phyloP scores from a whole-genome alignment of 2,113 vertebrate genomes.

The Mustela lutreola region DNA sequence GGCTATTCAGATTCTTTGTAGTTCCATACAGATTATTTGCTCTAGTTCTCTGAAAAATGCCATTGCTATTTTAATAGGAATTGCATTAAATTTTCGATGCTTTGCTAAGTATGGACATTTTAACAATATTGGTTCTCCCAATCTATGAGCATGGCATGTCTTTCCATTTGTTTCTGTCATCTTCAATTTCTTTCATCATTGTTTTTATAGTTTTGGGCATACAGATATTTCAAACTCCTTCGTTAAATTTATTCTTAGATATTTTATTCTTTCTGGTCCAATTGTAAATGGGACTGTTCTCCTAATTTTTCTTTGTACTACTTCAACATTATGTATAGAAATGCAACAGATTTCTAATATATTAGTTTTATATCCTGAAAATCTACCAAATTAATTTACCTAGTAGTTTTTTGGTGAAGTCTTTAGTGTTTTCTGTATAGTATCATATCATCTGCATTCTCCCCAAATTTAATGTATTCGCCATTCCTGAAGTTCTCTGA shows the following conservation, averaged over 20 bases:
- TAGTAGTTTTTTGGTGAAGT: not conserved
- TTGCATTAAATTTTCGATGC: not conserved
- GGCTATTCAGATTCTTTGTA: not conserved
- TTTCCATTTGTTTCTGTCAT: not conserved
- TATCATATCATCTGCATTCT: not conserved
- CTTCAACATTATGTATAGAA: not conserved
- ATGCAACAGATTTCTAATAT: not conserved
- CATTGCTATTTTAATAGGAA: not conserved
- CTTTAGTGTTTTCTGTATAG: not conserved
- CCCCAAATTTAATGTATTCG: not conserved
- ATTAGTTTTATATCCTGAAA: not conserved
- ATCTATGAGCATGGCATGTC: not conserved
- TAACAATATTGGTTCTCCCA: not conserved
- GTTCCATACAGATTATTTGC: not conserved
- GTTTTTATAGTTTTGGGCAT: not conserved
- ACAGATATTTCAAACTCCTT: not conserved
- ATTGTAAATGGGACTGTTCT: not conserved
- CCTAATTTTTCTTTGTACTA: not conserved
- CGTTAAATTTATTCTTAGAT: not conserved
- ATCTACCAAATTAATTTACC: not conserved
- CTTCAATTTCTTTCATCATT: not conserved
- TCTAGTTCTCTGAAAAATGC: not conserved
- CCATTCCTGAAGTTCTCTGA: not conserved
- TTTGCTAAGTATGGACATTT: not conserved
- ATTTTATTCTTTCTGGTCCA: not conserved